Evolutionary conservation across 2,888 invertebrate species (phyloP), one percentile per base, ranked within the genome.

Genomic region (Helleia helle): DNA sequence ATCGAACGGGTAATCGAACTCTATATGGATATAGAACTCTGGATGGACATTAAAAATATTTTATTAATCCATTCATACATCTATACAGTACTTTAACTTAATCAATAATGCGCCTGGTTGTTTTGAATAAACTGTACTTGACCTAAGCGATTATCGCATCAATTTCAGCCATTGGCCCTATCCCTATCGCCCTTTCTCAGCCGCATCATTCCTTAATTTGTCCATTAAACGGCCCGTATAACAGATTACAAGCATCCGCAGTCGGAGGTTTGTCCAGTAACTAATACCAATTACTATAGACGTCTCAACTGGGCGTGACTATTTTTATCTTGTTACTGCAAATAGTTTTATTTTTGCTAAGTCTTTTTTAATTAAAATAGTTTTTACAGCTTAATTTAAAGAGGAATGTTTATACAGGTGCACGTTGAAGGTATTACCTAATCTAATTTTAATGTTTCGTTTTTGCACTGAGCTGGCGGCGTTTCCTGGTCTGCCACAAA

Each of bases 141-240:
- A 6, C 22, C 22, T 22, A 22, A 22, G 8, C 22, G 11, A 34
- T 34, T 34, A 34, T 34, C 34, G 34, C 34, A 34, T 34, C 34
- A 34, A 22, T 34, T 34, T 34, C 34, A 34, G 11, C 22, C 22
- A 34, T 34, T 18, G 22, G 8, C 5, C 31, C 31, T 9, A 31
- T 31, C 36, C 46, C 39, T 48, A 50, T 50, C 49, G 38, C 46
- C 41, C 42, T 43, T 43, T 42, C 44, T 38, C 49, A 48, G 49
- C 15, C 38, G 36, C 31, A 43, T 46, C 50, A 48, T 50, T 47
- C 38, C 66, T 66, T 75, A 76, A 79, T 77, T 71, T 65, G 55
- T 51, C 54, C 63, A 75, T 76, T 76, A 69, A 62, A 58, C 55
- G 56, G 60, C 73, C 80, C 74, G 73, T 80, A 79, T 80, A 70